Base-by-base conservation (phyloP, 2,888 invertebrate species). In the Falcaria lacertinaria region DNA sequence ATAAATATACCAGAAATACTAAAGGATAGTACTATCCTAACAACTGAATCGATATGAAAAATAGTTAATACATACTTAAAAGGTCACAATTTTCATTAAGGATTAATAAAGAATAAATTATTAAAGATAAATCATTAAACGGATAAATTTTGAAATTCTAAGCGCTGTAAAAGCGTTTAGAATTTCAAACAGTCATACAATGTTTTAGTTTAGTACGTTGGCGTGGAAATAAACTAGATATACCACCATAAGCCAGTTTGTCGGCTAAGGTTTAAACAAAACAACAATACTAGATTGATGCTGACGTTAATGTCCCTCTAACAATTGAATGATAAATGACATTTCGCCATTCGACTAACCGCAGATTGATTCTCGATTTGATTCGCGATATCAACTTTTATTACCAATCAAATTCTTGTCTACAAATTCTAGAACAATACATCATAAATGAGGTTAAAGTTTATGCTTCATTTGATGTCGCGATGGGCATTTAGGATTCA, bases 321-420 rank as follows among this genome's bases (percentile, higher is more conserved):
- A 64, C 74, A 80, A 85, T 86, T 81, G 82, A 69, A 82, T 81
- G 84, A 86, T 72, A 73, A 71, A 85, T 77, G 80, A 65, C 66
- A 66, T 63, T 68, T 74, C 72, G 70, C 74, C 69, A 70, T 70
- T 70, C 60, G 50, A 63, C 64, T 60, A 63, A 70, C 57, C 48
- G 50, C 55, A 60, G 59, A 69, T 66, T 63, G 67, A 72, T 65
- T 60, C 56, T 60, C 64, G 61, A 71, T 70, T 68, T 64, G 68
- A 73, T 75, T 64, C 60, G 61, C 63, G 57, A 62, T 63, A 69
- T 61, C 53, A 55, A 60, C 57, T 69, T 73, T 75, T 73, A 76
- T 75, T 71, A 48, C 50, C 67, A 61, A 59, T 66, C 57, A 67
- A 71, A 56, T 53, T 57, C 58, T 55, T 48, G 48, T 47, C 51